These are phyloP conservation scores for Heptranchias perlo DNA, from an alignment of 2,113 vertebrate genomes.

Conservation along the genomic window DNA sequence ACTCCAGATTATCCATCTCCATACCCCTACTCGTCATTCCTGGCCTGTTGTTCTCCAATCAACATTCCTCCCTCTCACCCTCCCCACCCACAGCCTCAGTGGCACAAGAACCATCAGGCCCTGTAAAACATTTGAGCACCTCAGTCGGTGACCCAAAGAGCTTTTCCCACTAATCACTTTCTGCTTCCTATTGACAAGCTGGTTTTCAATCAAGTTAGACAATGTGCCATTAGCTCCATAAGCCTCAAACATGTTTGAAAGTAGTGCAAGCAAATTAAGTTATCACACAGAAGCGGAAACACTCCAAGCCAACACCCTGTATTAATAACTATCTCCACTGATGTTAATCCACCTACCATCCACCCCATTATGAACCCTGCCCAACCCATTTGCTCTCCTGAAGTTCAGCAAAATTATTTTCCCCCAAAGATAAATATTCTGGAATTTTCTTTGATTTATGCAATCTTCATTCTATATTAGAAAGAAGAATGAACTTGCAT, in stretches of 20 bases:
- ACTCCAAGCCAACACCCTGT: not conserved
- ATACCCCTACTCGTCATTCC: not conserved
- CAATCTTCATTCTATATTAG: not conserved
- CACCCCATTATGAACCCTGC: not conserved
- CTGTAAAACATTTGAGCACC: not conserved
- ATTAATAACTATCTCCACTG: not conserved
- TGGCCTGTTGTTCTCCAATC: not conserved
- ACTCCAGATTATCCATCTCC: not conserved
- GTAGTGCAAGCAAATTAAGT: not conserved
- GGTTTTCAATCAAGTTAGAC: not conserved
- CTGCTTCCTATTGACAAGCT: not conserved
- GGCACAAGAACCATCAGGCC: too few relatives aligned
- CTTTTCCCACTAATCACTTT: not conserved
- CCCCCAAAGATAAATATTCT: not conserved
- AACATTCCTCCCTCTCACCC: too few relatives aligned
- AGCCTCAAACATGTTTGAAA: not conserved
- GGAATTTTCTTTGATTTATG: too few relatives aligned
- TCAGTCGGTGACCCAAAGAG: not conserved
- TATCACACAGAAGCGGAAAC: not conserved
- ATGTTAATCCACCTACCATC: not conserved
- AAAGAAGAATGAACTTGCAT: not conserved
- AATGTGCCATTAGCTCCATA: not conserved
- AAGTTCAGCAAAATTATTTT: not conserved
- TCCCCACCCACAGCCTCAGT: not conserved
- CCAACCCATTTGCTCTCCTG: not conserved